Evolutionary conservation across 2,888 invertebrate genomes (phyloP), one percentile per base, ranked within the genome.

Genomic region (Dyspetes luteomarginatus): DNA sequence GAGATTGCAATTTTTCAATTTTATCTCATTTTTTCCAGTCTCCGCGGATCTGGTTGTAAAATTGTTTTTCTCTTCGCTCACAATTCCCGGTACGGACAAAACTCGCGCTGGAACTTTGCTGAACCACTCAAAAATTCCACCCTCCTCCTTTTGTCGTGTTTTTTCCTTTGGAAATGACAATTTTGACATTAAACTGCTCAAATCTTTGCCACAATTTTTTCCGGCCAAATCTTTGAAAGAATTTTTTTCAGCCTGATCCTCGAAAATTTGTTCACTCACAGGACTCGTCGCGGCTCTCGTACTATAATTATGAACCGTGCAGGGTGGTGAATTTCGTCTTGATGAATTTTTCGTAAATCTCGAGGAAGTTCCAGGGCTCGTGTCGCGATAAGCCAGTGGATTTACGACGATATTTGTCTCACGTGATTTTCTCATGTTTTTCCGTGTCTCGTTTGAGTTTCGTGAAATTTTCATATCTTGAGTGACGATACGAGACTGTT

Each of bases 1-100:
- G 67, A 92, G 84, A 79, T 92, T 92, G 72, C 92, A 90, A 68
- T 92, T 92, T 56, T 90, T 91, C 4, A 86, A 83, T 67, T 86
- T 88, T 22, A 88, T 82, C 55, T 88, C 87, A 28, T 82, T 85
- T 2, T 62, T 83, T 28, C 71, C 65, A 0, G 80, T 69, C 3
- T 86, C 85, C 22, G 85, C 85, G 17, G 7, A 4, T 26, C 19
- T 82, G 3, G 67, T 62, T 15, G 79, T 85, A 15, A 73, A 80
- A 45, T 85, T 85, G 24, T 75, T 81, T 64, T 86, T 83, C 43
- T 83, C 83, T 15, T 88, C 88, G 69, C 65, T 88, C 88, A 67
- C 86, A 83, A 81, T 85, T 83, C 43, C 81, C 62, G 90, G 83
- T 74, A 89, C 82, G 82, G 92, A 81, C 73, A 92, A 77, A 78